These are phyloP conservation scores for Mus caroli DNA, from an alignment of 2,797 vertebrate species.

Conservation along the genomic window DNA sequence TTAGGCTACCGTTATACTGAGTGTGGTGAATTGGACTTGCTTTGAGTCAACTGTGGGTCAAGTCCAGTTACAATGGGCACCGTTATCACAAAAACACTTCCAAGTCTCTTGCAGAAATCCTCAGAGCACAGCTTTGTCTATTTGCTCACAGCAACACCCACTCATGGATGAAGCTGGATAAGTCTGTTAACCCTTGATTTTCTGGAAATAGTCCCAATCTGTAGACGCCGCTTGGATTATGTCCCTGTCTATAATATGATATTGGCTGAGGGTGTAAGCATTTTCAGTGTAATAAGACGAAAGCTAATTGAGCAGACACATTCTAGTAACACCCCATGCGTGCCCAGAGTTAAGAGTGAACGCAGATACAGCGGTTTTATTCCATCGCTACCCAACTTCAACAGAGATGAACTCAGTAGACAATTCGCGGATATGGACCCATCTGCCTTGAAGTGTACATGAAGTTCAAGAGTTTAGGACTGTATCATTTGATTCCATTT, in stretches of 20 bases:
- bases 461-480: background rate
- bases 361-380: background rate
- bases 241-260: background rate
- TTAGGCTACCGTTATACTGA: conserved; percentile 7
- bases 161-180: background rate
- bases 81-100: conserved; percentile 66
- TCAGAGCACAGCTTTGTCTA: conserved; percentile 67
- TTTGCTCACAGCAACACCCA: background rate
- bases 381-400: conserved; percentile 2
- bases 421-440: background rate
- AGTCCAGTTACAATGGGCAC: conserved; percentile 70
- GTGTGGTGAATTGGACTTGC: conserved; percentile 51
- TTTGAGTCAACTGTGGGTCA: conserved; percentile 73
- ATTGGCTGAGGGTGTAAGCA: no score
- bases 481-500: conserved; percentile 15
- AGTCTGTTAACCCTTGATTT: conserved; percentile 23
- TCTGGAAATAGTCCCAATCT: background rate
- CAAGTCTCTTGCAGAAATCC: conserved; percentile 3
- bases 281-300: background rate
- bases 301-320: background rate
- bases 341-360: background rate
- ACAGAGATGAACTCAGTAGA: background rate
- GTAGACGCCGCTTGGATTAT: background rate
- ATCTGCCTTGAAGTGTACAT: background rate
- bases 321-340: background rate